Conservation (phyloP, 2,888 invertebrate species). For the Biston betularia region DNA sequence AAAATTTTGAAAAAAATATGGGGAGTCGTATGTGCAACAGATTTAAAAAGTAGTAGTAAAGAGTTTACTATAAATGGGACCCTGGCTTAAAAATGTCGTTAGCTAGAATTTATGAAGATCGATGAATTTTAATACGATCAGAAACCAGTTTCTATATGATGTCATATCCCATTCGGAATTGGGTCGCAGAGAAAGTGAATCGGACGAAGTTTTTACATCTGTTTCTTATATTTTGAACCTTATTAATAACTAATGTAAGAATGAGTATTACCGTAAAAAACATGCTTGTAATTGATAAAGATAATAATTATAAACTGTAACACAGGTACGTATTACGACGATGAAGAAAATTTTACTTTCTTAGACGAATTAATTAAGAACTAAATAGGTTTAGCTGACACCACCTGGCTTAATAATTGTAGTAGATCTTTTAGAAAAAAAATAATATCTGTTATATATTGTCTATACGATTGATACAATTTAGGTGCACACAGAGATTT, state of each 20-base stretch:
- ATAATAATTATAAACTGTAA: slow-evolving; percentile 23
- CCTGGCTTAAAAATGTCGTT: background rate
- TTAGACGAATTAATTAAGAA: slow-evolving; percentile 3
- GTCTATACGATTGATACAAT: too few species aligned
- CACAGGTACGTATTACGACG: slow-evolving; percentile 18
- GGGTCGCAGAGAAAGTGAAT: slow-evolving; percentile 34
- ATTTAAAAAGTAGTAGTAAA: too few species aligned
- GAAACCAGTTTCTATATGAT: slow-evolving; percentile 23
- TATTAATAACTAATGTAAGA: slow-evolving; percentile 4
- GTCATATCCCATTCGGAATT: slow-evolving; percentile 29
- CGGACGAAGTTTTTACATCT: slow-evolving; percentile 4
- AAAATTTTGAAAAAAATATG: too few species aligned
- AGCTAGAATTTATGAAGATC: slow-evolving; percentile 12
- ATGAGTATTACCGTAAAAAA: background rate
- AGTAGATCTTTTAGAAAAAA: background rate
- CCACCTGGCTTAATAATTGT: background rate
- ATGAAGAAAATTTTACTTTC: slow-evolving; percentile 25
- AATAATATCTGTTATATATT: too few species aligned
- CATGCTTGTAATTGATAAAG: slow-evolving; percentile 11
- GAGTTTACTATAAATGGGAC: background rate
- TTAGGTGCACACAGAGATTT: too few species aligned
- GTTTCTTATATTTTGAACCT: slow-evolving; percentile 17
- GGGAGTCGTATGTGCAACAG: too few species aligned
- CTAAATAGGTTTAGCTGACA: background rate
- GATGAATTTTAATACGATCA: slow-evolving; percentile 15